These are phyloP conservation scores for Elysia chlorotica DNA, from an alignment of 1,140 invertebrate genomes.

Conservation along the genomic window DNA sequence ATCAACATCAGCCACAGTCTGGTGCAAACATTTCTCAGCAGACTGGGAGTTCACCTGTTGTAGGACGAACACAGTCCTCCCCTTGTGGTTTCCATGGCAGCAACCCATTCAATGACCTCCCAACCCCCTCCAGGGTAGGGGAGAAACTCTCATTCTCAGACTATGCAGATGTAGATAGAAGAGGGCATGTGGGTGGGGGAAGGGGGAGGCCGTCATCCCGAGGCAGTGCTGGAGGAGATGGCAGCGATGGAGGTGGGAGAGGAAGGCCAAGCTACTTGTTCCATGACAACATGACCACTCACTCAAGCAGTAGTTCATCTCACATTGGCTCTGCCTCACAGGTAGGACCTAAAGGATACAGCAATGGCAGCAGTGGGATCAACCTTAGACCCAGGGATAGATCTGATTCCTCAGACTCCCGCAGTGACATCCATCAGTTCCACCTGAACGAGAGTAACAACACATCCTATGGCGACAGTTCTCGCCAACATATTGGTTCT, in stretches of 20 bases:
- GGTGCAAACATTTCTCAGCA: too few species aligned
- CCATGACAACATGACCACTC: not conserved
- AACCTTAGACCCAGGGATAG: not conserved
- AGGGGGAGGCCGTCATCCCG: not conserved
- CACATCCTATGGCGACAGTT: not conserved
- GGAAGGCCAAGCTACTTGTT: too few species aligned
- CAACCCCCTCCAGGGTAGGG: not conserved
- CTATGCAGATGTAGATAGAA: constrained; percentile 12
- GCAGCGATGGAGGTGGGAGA: not conserved
- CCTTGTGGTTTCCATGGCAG: constrained; percentile 23
- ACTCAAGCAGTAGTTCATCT: constrained; percentile 17
- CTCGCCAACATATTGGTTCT: too few species aligned
- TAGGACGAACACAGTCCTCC: constrained; percentile 7
- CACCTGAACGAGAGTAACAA: too few species aligned
- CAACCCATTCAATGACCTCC: constrained; percentile 8
- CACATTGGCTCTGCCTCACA: constrained; percentile 19
- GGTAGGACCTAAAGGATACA: not conserved
- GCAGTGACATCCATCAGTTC: too few species aligned
- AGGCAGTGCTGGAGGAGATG: not conserved
- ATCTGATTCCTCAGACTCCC: constrained; percentile 12
- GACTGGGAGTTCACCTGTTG: too few species aligned
- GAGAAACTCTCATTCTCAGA: constrained; percentile 15
- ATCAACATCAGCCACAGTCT: too few species aligned
- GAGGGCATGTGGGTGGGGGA: too few species aligned
- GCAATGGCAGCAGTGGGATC: not conserved